phyloP scores from a whole-genome alignment of 2,113 vertebrate genomes.

The Heliornis fulica region DNA sequence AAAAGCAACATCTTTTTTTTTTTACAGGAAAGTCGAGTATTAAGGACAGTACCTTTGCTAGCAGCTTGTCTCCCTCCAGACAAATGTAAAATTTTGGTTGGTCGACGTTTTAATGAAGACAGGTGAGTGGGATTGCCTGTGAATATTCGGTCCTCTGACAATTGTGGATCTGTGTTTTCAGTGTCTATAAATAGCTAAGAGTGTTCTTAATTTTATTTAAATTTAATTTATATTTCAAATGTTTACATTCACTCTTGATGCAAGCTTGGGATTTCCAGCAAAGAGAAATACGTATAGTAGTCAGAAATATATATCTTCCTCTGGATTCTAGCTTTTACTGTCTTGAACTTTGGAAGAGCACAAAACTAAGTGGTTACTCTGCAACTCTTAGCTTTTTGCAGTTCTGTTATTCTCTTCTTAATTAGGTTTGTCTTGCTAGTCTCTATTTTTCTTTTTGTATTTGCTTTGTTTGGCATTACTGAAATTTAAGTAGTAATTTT shows the following conservation, averaged over 20 bases:
- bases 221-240: background rate
- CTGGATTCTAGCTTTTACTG: background rate
- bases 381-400: background rate
- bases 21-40: slow-evolving; percentile 88
- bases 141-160: background rate
- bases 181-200: background rate
- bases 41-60: slow-evolving; percentile 91
- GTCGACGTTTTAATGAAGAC: slow-evolving; percentile 90
- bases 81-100: slow-evolving; percentile 90
- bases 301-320: background rate
- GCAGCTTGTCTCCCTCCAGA: slow-evolving; percentile 90
- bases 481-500: background rate
- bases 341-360: no score
- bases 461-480: background rate
- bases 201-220: background rate
- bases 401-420: background rate
- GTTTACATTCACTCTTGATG: background rate
- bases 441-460: background rate
- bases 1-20: background rate
- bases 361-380: no score
- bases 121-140: slow-evolving; percentile 74
- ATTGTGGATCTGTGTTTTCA: background rate
- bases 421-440: background rate
- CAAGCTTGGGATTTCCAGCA: background rate
- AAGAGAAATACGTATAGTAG: background rate